Evolutionary conservation across 2,797 vertebrate genomes (phyloP).

Genomic region (Heterohyrax brucei): DNA sequence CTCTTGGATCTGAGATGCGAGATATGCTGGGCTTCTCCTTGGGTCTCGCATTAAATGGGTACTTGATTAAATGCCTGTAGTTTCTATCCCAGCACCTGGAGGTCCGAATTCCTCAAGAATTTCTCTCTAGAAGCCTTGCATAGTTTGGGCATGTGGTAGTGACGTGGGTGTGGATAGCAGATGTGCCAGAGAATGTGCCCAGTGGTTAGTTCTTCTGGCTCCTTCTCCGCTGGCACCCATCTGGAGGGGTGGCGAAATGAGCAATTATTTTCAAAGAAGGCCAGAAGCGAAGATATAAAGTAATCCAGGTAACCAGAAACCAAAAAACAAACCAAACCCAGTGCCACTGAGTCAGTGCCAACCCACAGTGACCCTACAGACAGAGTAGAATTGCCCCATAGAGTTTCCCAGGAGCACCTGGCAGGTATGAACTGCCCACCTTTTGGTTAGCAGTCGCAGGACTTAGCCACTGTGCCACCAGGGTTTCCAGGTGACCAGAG

Average conservation of each 20-base stretch:
- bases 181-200: conserved; percentile 39
- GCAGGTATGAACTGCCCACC: too few relatives aligned
- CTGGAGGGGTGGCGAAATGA: neutral
- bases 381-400: too few relatives aligned
- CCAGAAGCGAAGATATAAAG: neutral
- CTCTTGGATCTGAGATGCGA: neutral
- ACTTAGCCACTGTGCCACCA: too few relatives aligned
- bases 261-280: neutral
- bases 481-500: neutral
- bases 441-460: too few relatives aligned
- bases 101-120: conserved; percentile 4
- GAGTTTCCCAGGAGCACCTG: too few relatives aligned
- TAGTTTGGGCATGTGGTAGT: neutral
- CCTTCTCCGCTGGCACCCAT: neutral
- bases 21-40: neutral
- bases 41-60: conserved; percentile 30
- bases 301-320: neutral
- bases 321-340: too few relatives aligned
- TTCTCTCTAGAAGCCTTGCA: conserved; percentile 40
- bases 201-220: neutral
- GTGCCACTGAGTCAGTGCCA: too few relatives aligned
- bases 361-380: too few relatives aligned
- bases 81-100: conserved; percentile 4
- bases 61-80: conserved; percentile 53
- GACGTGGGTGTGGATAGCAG: neutral